A percentile compares a stretch with the other conserved stretches of the same genome.
Conservation (phyloP, 2,113 vertebrate species). For the Pseudonaja textilis region DNA sequence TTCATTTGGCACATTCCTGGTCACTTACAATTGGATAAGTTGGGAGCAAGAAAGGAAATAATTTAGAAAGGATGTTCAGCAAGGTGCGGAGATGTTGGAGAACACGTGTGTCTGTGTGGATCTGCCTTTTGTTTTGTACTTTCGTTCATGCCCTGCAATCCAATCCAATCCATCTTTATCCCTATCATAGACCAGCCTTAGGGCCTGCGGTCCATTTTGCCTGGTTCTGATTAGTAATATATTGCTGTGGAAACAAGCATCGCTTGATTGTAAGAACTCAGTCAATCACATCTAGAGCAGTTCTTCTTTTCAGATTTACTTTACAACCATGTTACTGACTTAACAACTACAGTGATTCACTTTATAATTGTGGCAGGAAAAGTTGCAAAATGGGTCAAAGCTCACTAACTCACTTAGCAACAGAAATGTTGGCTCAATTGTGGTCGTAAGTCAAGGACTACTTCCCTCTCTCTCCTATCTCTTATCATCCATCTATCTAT, state of each 20-base stretch:
- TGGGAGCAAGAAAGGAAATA: background rate
- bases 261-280: background rate
- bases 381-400: background rate
- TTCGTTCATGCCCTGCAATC: background rate
- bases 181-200: background rate
- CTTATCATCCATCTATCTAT: no score
- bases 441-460: background rate
- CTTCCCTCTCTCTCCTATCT: no score
- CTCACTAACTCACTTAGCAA: background rate
- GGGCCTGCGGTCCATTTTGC: background rate
- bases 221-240: background rate
- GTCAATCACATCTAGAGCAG: background rate
- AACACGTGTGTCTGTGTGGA: background rate
- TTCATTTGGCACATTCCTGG: background rate
- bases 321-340: no score
- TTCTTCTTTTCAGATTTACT: background rate
- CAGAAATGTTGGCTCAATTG: background rate
- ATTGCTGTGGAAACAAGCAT: background rate
- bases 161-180: background rate
- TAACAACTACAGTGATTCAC: background rate
- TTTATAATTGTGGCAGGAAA: background rate
- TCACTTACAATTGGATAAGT: background rate
- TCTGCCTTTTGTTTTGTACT: background rate
- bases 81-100: background rate
- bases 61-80: background rate